phyloP scores from a whole-genome alignment of 2,797 vertebrate genomes.

The Vespertilio murinus region DNA sequence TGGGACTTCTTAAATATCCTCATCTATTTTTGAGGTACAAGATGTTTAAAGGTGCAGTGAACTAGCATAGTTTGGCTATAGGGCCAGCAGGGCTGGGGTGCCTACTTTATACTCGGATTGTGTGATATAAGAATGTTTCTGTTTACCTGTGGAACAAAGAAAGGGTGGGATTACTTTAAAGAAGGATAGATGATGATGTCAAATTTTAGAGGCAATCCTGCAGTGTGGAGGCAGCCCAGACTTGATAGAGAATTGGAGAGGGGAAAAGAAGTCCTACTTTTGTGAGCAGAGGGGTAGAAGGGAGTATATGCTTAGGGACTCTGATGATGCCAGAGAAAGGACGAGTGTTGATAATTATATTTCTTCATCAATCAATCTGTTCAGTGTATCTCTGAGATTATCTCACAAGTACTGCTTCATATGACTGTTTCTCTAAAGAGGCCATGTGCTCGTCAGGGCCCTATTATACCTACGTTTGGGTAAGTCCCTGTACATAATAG shows the following conservation, averaged over 20 bases:
- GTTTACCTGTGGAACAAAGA: neutral
- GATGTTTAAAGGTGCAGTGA: neutral
- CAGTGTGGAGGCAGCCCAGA: neutral
- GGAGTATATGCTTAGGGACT: constrained; percentile 5
- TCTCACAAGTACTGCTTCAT: neutral
- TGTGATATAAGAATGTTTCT: neutral
- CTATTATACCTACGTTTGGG: neutral
- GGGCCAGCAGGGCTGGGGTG: neutral
- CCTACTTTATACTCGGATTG: neutral
- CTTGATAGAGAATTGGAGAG: constrained; percentile 11
- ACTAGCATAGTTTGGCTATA: neutral
- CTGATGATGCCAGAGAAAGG: constrained; percentile 25
- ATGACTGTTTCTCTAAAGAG: constrained; percentile 1
- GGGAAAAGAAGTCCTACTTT: constrained; percentile 52
- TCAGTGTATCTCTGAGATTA: neutral
- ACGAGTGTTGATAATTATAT: constrained; percentile 33
- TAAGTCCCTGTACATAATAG: neutral
- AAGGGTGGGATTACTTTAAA: neutral
- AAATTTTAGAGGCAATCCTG: constrained; percentile 42
- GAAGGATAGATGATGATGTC: constrained; percentile 25
- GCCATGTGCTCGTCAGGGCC: neutral
- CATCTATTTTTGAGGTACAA: neutral
- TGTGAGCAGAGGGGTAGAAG: constrained; percentile 54
- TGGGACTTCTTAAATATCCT: neutral
- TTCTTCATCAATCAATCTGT: constrained; percentile 22